Evolutionary conservation across 2,888 invertebrate species (phyloP).

Genomic region (Alloscopus bannaensis): DNA sequence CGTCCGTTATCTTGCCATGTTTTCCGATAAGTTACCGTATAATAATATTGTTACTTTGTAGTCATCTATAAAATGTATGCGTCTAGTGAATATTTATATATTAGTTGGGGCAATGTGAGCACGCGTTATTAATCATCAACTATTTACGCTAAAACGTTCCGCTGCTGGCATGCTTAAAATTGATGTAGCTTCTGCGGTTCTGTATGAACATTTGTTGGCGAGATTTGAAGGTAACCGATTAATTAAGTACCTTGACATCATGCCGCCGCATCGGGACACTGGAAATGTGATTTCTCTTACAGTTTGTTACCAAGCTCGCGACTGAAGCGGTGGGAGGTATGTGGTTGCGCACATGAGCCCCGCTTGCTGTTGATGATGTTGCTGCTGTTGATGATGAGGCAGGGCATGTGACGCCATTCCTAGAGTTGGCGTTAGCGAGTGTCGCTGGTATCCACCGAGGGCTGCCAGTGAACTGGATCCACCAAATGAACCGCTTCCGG

Average conservation of each 20-base stretch:
- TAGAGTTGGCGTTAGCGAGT: slow-evolving; percentile 72
- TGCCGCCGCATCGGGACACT: no score
- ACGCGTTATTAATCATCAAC: neutral
- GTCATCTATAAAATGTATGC: neutral
- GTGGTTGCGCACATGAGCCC: slow-evolving; percentile 73
- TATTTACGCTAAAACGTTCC: neutral
- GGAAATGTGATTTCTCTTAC: neutral
- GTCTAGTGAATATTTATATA: neutral
- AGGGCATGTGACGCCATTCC: slow-evolving; percentile 71
- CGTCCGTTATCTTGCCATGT: neutral
- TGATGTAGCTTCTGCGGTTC: neutral
- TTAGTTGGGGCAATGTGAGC: slow-evolving; percentile 41
- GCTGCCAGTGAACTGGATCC: slow-evolving; percentile 77
- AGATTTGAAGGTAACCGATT: no score
- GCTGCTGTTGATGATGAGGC: slow-evolving; percentile 73
- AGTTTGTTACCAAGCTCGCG: slow-evolving; percentile 71
- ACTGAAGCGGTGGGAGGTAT: slow-evolving; percentile 72
- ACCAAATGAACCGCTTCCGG: slow-evolving; percentile 73
- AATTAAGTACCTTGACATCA: slow-evolving; percentile 45
- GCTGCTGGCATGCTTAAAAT: neutral
- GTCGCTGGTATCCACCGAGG: slow-evolving; percentile 76
- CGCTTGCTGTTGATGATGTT: slow-evolving; percentile 73
- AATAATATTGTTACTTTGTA: neutral
- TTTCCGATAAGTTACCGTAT: neutral
- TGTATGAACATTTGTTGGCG: slow-evolving; percentile 14